phyloP scores from a whole-genome alignment of 2,888 invertebrate species.

The Catotricha subobsoleta region DNA sequence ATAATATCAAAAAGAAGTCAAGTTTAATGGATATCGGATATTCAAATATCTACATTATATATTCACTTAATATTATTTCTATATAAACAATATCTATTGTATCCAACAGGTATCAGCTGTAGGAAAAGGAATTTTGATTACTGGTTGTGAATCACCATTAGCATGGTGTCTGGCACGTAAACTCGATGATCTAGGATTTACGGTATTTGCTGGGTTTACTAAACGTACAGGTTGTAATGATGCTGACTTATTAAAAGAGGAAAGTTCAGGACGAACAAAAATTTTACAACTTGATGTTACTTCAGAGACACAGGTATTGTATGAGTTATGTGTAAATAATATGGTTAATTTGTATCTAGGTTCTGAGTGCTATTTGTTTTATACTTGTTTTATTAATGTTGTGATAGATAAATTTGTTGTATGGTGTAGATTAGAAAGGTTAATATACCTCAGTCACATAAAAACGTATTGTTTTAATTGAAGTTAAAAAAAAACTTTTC shows the following conservation, averaged over 20 bases:
- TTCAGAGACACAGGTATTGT: slow-evolving; percentile 47
- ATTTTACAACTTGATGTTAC: slow-evolving; percentile 65
- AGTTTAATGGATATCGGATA: no score
- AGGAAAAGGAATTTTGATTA: slow-evolving; percentile 67
- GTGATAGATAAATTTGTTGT: not conserved
- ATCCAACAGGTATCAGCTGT: slow-evolving; percentile 63
- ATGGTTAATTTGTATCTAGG: not conserved
- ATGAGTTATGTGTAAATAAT: not conserved
- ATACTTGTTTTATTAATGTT: no score
- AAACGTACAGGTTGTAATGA: slow-evolving; percentile 46
- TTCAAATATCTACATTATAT: no score
- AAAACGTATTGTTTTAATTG: no score
- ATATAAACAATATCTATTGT: no score
- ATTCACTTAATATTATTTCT: no score
- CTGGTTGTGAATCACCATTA: slow-evolving; percentile 51
- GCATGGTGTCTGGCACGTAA: slow-evolving; percentile 46
- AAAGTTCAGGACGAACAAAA: slow-evolving; percentile 55
- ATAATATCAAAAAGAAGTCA: no score
- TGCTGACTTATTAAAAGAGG: slow-evolving; percentile 57
- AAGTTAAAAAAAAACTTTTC: not conserved
- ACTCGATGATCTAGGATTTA: slow-evolving; percentile 67
- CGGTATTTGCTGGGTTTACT: slow-evolving; percentile 73
- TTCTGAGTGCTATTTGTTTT: no score
- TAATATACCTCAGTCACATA: no score
- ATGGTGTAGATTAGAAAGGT: no score